Evolutionary conservation across 2,797 vertebrate genomes (phyloP), one percentile per base, ranked within the genome.

Genomic region (Enoplosus armatus): DNA sequence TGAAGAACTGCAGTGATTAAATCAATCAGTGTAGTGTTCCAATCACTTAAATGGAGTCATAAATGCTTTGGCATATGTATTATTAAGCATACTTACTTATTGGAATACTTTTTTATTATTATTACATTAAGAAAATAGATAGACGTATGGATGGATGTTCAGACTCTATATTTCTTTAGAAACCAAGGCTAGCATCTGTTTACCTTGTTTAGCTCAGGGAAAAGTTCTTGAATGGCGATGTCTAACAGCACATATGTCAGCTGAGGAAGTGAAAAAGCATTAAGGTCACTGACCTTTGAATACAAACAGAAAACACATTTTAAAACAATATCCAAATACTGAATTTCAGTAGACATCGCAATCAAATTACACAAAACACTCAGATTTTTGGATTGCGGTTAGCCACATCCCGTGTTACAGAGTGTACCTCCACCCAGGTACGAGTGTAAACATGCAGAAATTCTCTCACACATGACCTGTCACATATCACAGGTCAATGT

Each of bases 151-250:
- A 8, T 41, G 5, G 24, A 75, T 51, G 26, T 61, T 62, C 31
- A 31, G 8, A 35, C 15, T 39, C 4, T 1, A 3, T 27, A 2
- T 24, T 59, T 59, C 48, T 60, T 65, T 14, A 22, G 26, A 55
- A 63, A 50, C 15, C 24, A 58, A 53, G 12, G 39, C 1, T 0
- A 54, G 45, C 18, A 41, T 54, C 0, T 39, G 29, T 62, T 89
- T 96, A 98, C 98, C 97, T 97, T 97, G 93, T 93, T 96, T 15
- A 99, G 94, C 77, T 99, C 98, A 74, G 98, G 98, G 77, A 99
- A 99, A 59, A 99, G 94, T 81, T 99, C 98, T 80, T 97, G 97
- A 89, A 99, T 94, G 58, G 96, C 95, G 26, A 98, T 97, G 89
- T 99, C 98, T 89, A 99, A 89, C 31, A 99, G 95, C 80, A 98